Evolutionary conservation across 2,888 invertebrate species (phyloP).

Genomic region (Rhagonycha fulva): DNA sequence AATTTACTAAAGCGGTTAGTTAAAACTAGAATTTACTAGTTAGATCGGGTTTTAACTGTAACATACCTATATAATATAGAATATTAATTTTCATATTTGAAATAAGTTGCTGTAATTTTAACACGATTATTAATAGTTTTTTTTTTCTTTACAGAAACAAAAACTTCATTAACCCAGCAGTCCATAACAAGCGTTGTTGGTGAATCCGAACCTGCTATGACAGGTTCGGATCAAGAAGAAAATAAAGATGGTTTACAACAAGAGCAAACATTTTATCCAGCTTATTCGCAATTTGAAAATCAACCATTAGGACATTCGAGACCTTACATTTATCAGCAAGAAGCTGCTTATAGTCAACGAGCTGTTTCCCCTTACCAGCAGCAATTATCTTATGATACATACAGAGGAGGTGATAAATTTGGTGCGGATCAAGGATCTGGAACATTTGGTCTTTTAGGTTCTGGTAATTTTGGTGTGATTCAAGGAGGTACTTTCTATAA

Average conservation of each 20-base stretch:
- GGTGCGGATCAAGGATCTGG: slow-evolving; percentile 19
- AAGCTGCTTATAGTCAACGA: slow-evolving; percentile 66
- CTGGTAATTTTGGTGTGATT: slow-evolving; percentile 86
- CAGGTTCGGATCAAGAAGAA: slow-evolving; percentile 39
- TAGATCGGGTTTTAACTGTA: too few species aligned
- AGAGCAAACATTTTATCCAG: slow-evolving; percentile 76
- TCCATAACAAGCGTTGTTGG: neutral
- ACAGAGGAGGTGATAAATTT: slow-evolving; percentile 39
- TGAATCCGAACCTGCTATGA: neutral
- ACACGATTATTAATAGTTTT: neutral
- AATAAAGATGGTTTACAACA: slow-evolving; percentile 49
- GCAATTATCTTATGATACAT: slow-evolving; percentile 44
- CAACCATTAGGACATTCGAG: slow-evolving; percentile 66
- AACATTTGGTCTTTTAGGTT: slow-evolving; percentile 71
- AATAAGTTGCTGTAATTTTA: neutral
- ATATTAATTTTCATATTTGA: too few species aligned
- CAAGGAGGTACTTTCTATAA: slow-evolving; percentile 85
- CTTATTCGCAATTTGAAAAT: slow-evolving; percentile 61
- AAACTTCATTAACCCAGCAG: neutral
- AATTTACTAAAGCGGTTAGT: too few species aligned
- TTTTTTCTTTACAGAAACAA: neutral
- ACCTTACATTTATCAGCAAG: slow-evolving; percentile 63
- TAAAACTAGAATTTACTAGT: too few species aligned
- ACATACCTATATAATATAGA: too few species aligned
- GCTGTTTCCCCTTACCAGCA: slow-evolving; percentile 47